Percentiles rank a stretch among this genome's conserved stretches.
These are phyloP conservation scores for Arion vulgaris DNA, from an alignment of 1,140 invertebrate species.

Conservation along the genomic window DNA sequence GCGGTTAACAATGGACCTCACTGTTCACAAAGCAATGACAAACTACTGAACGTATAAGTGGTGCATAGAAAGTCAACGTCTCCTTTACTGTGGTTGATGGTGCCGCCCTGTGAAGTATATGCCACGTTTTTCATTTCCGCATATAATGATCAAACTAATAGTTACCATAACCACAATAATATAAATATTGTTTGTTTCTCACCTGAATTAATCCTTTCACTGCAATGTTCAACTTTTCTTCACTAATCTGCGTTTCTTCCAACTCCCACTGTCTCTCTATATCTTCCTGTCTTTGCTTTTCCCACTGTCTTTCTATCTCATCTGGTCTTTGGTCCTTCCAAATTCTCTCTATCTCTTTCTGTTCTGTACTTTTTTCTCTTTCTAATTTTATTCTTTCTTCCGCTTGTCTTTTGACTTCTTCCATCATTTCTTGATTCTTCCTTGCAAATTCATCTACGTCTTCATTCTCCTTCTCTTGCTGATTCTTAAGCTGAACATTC, in stretches of 20 bases:
- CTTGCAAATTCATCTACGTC: neutral
- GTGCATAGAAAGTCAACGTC: no score
- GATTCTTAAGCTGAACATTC: neutral
- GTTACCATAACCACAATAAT: no score
- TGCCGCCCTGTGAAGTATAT: no score
- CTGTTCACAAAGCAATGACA: no score
- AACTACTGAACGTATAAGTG: no score
- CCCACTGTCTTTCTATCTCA: neutral
- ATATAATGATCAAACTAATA: no score
- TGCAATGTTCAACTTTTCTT: constrained; percentile 25
- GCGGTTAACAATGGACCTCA: no score
- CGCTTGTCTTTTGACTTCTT: constrained; percentile 18
- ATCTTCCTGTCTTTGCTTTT: neutral
- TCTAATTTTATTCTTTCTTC: constrained; percentile 1
- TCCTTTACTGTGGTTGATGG: no score
- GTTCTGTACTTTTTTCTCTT: neutral
- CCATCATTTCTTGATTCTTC: neutral
- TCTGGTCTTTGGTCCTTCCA: neutral
- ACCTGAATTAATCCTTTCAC: constrained; percentile 34
- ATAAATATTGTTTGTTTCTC: no score
- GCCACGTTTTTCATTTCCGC: no score
- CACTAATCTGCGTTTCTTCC: constrained; percentile 30
- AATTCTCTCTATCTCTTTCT: neutral
- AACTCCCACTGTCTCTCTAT: constrained; percentile 29
- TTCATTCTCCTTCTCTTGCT: neutral